phyloP scores from a whole-genome alignment of 2,113 vertebrate species.

The Antigone vipio region DNA sequence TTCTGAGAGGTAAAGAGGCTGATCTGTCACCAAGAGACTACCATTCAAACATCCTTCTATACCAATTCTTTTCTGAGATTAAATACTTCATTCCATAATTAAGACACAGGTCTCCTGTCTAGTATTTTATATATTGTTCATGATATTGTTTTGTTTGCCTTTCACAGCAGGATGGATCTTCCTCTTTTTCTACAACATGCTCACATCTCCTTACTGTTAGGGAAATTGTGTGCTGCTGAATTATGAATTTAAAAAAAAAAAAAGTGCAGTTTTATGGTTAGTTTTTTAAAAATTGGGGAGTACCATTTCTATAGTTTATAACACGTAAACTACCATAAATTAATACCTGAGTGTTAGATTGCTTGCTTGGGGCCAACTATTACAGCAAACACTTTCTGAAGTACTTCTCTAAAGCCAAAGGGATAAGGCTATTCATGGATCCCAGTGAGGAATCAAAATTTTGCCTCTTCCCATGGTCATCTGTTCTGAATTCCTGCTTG shows the following conservation, averaged over 20 bases:
- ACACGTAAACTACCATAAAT: not conserved
- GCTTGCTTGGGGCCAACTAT: not conserved
- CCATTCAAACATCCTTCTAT: not conserved
- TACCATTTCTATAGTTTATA: not conserved
- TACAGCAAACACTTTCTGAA: not conserved
- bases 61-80: not conserved
- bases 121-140: not conserved
- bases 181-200: not conserved
- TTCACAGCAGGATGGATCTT: not conserved
- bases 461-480: not conserved
- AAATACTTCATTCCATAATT: not conserved
- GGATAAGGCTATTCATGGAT: not conserved
- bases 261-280: not conserved
- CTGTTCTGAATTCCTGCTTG: not conserved
- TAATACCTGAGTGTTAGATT: not conserved
- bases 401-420: not conserved
- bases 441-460: not conserved
- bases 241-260: not conserved
- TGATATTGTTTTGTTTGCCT: not conserved
- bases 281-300: not conserved
- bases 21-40: too few species aligned
- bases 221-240: not conserved
- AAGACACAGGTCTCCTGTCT: not conserved
- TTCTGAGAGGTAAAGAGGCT: too few species aligned
- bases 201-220: not conserved